Base-by-base conservation (phyloP, 2,888 invertebrate genomes). In the Dryomyza anilis region DNA sequence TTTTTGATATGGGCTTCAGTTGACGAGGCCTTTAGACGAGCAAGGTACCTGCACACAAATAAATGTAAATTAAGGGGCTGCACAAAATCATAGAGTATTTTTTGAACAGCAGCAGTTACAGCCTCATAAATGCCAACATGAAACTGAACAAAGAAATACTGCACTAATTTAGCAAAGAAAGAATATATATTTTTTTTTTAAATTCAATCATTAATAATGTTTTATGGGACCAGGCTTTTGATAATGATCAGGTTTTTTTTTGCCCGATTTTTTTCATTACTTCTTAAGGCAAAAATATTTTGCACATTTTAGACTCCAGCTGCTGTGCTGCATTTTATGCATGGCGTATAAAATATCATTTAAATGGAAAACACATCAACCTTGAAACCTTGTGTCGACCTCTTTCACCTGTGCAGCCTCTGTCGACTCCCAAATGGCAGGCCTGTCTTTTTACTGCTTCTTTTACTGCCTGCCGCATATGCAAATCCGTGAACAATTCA, bases 401-500 rank as follows among this genome's bases (percentile, higher is more conserved):
- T 21, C 48, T 21, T n/a, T 12, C 48, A 16, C 48, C 8, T 12
- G 12, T 4, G 16, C 48, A 19, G 21, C 48, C 5, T 7, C 48
- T 19, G 12, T 21, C 16, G 3, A 12, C n/a, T 48, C 19, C 21
- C 10, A 12, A n/a, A 4, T 12, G 16, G 21, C 12, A 4, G 12
- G 19, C 16, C n/a, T n/a, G 16, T 12, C 19, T 21, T 21, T 16
- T 48, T 21, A 21, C 19, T 21, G 12, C 21, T 48, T 48, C 21
- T 19, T 5, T 16, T n/a, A n/a, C 33, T 36, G 43, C 39, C 29
- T 39, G 30, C 52, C 53, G 52, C 52, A 61, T 53, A 61, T 61
- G 61, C 53, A 61, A 61, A 61, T 61, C 61, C 43, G 52, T 43
- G 23, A 39, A 52, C 29, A 61, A 27, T 61, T 61, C 27, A 16